phyloP scores from a whole-genome alignment of 2,113 vertebrate species.

The Azemiops feae region DNA sequence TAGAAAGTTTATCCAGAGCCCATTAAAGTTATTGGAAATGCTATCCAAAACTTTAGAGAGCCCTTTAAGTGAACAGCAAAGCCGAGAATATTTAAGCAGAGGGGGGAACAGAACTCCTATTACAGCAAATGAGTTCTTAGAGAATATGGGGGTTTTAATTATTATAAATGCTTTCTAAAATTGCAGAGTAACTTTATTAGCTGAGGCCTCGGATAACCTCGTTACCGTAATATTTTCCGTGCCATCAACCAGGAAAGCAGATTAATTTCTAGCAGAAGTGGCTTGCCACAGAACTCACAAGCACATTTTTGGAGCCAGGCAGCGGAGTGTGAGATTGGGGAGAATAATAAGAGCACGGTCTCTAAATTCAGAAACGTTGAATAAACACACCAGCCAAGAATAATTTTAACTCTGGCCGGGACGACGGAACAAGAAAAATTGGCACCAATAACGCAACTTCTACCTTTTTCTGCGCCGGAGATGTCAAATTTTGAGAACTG shows the following conservation, averaged over 20 bases:
- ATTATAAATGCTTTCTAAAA: constrained; percentile 2
- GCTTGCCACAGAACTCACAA: not conserved
- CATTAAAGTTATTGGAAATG: constrained; percentile 8
- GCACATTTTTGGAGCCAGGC: not conserved
- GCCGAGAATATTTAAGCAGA: not conserved
- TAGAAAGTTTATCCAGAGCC: not conserved
- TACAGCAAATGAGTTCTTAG: not conserved
- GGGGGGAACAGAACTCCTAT: not conserved
- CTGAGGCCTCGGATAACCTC: not conserved
- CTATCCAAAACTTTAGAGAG: not conserved
- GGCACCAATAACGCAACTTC: not conserved
- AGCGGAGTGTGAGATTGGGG: not conserved
- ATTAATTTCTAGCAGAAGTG: not conserved
- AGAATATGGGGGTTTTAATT: constrained; percentile 2
- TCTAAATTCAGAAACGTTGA: constrained; percentile 24
- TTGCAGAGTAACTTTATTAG: not conserved
- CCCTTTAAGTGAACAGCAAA: not conserved
- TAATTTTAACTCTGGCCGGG: constrained; percentile 6
- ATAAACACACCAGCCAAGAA: constrained; percentile 19
- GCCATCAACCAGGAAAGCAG: not conserved
- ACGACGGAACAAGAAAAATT: not conserved
- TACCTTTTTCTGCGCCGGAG: not conserved
- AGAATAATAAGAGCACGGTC: not conserved
- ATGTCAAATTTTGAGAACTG: constrained; percentile 7
- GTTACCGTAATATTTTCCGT: not conserved